phyloP scores from a whole-genome alignment of 1,140 invertebrate species.

The Subanguina moxae region DNA sequence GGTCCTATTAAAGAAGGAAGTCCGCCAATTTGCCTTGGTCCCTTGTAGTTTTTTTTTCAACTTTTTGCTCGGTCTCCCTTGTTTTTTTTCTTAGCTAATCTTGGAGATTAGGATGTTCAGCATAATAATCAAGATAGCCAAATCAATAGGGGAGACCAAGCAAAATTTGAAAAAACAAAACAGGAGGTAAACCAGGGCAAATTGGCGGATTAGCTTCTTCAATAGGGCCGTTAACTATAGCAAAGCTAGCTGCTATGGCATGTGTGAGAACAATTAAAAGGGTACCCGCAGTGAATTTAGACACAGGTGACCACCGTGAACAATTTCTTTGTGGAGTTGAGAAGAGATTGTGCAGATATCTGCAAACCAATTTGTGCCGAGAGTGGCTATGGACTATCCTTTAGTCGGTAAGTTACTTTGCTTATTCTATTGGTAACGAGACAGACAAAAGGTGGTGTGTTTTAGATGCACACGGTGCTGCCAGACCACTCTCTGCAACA shows the following conservation, averaged over 20 bases:
- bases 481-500: conserved; percentile 17
- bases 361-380: conserved; percentile 18
- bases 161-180: not conserved
- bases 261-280: no score
- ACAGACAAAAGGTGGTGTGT: no score
- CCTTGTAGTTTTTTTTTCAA: no score
- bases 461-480: conserved; percentile 21
- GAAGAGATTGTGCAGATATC: conserved; percentile 18
- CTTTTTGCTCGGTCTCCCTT: not conserved
- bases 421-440: no score
- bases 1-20: no score
- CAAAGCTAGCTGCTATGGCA: no score
- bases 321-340: conserved; percentile 22
- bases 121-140: no score
- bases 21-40: no score
- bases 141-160: not conserved
- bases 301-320: conserved; percentile 18
- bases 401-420: not conserved
- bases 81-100: not conserved
- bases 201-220: not conserved
- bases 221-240: no score
- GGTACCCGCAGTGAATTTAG: no score
- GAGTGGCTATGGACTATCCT: conserved; percentile 22
- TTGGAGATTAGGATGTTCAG: not conserved
- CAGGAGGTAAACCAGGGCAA: not conserved